These are phyloP conservation scores for Ophion ellenae DNA, from an alignment of 2,888 invertebrate species.

Conservation along the genomic window DNA sequence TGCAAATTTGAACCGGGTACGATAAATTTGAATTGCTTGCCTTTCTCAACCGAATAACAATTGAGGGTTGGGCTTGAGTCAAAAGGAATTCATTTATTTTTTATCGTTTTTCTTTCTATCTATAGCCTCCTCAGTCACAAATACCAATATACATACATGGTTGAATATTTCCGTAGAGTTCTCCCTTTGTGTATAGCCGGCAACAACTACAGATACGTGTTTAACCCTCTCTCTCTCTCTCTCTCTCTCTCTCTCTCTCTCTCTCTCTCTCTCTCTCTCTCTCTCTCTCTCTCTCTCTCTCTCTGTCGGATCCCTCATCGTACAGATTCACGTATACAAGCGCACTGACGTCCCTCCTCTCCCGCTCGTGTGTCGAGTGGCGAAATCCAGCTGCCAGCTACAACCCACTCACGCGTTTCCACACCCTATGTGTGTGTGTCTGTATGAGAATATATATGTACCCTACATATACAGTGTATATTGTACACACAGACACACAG, in stretches of 20 bases:
- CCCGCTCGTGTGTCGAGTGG: conserved; percentile 72
- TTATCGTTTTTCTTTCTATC: no score
- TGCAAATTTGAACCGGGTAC: background rate
- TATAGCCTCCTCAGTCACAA: background rate
- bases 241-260: no score
- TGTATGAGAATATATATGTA: no score
- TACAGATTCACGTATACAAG: conserved; percentile 39
- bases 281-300: no score
- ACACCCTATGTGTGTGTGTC: background rate
- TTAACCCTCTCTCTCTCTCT: background rate
- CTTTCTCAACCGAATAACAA: background rate
- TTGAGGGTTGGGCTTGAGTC: background rate
- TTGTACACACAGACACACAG: background rate
- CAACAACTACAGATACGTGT: conserved; percentile 19
- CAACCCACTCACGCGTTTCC: conserved; percentile 52
- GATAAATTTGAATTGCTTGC: conserved; percentile 2
- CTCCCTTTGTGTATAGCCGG: background rate
- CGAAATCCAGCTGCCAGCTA: conserved; percentile 77
- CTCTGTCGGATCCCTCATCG: conserved; percentile 11
- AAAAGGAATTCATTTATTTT: background rate
- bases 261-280: background rate
- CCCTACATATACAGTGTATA: no score
- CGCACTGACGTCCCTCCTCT: conserved; percentile 62
- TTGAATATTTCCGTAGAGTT: background rate
- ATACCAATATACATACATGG: background rate